Conservation (phyloP, 35 echinoderm and acorn worm species). For the Heliocidaris erythrogramma region DNA sequence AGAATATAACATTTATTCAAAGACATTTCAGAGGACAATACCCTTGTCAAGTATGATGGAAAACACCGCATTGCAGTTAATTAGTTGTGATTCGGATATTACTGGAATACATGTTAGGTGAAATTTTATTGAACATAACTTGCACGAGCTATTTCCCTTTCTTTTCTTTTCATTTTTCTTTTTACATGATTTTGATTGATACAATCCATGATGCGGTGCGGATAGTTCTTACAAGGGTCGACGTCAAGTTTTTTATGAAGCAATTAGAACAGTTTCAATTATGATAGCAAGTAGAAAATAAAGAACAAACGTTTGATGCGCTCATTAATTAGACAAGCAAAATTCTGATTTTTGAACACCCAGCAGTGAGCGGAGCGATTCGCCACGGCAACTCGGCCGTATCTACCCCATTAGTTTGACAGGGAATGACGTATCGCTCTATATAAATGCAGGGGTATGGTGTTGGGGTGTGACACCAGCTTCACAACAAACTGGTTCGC, state of each 20-base stretch:
- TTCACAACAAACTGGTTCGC: not conserved
- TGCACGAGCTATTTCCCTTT: not conserved
- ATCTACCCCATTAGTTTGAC: not conserved
- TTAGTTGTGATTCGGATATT: too few relatives aligned
- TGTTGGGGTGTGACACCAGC: not conserved
- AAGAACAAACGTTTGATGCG: not conserved
- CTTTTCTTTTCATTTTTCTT: not conserved
- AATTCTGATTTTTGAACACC: not conserved
- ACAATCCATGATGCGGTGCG: not conserved
- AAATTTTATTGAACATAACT: too few relatives aligned
- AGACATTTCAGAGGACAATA: too few relatives aligned
- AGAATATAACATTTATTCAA: too few relatives aligned
- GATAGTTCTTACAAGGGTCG: not conserved
- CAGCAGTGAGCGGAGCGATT: not conserved
- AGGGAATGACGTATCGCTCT: constrained; percentile 28
- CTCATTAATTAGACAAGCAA: not conserved
- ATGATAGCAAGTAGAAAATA: not conserved
- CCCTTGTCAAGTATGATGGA: too few relatives aligned
- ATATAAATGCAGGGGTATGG: not conserved
- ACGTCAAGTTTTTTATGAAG: not conserved
- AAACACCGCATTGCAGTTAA: too few relatives aligned
- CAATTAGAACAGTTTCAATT: not conserved
- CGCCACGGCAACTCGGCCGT: not conserved
- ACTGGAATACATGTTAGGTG: too few relatives aligned
- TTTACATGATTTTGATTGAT: not conserved